Percentiles rank a stretch among this genome's conserved stretches.
Evolutionary conservation across 2,888 invertebrate genomes (phyloP).

Genomic region (Acrocera orbiculus): DNA sequence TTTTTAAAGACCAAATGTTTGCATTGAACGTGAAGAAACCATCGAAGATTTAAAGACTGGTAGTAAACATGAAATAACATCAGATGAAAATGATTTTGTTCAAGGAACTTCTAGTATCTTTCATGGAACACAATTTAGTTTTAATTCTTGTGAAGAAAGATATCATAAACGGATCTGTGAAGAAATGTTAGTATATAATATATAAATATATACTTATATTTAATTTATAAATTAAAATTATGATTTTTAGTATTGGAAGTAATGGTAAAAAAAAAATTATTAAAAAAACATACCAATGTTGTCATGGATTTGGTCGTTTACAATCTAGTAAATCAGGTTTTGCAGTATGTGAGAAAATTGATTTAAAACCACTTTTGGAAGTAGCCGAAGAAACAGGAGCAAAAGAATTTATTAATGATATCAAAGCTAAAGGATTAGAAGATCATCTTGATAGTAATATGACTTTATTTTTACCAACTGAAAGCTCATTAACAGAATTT

Average conservation of each 20-base stretch:
- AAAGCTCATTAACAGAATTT: slow-evolving; percentile 40
- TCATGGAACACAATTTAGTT: slow-evolving; percentile 27
- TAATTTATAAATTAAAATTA: too few species aligned
- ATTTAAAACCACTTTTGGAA: slow-evolving; percentile 37
- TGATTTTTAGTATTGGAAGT: slow-evolving; percentile 20
- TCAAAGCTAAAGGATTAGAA: slow-evolving; percentile 34
- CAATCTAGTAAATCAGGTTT: too few species aligned
- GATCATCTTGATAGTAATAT: slow-evolving; percentile 35
- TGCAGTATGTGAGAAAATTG: slow-evolving; percentile 35
- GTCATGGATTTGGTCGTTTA: slow-evolving; percentile 44
- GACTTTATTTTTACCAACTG: slow-evolving; percentile 44
- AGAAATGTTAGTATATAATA: slow-evolving; percentile 24
- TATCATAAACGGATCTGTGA: slow-evolving; percentile 29
- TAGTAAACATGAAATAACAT: not conserved
- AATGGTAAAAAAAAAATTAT: slow-evolving; percentile 42
- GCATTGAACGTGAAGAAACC: slow-evolving; percentile 39
- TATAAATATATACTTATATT: not conserved
- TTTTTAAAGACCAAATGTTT: slow-evolving; percentile 41
- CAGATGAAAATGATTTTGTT: slow-evolving; percentile 8
- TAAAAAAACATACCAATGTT: slow-evolving; percentile 47
- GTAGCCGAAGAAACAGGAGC: slow-evolving; percentile 40
- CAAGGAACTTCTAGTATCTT: slow-evolving; percentile 16
- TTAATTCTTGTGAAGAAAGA: slow-evolving; percentile 30
- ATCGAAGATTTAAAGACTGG: slow-evolving; percentile 16
- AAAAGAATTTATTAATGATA: slow-evolving; percentile 38